Evolutionary conservation across 2,113 vertebrate genomes (phyloP).

Genomic region (Otocyon megalotis): DNA sequence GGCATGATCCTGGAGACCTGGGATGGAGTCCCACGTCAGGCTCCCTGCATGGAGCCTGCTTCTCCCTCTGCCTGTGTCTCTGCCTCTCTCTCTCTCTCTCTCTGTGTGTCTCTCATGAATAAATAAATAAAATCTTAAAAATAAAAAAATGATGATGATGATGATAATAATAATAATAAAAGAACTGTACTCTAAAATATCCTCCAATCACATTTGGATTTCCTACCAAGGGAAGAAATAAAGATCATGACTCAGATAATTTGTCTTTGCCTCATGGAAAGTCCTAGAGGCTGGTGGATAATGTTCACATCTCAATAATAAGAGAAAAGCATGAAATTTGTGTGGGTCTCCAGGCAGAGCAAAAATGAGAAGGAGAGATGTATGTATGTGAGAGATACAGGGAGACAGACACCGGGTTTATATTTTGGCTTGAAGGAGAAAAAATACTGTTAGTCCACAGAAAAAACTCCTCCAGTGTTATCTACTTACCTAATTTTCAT

Average conservation of each 20-base stretch:
- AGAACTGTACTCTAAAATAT: neutral
- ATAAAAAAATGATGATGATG: too few relatives aligned
- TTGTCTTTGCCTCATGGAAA: conserved; percentile 52
- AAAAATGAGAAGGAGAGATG: neutral
- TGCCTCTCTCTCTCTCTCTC: too few relatives aligned
- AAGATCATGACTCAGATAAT: conserved; percentile 45
- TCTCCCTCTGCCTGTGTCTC: too few relatives aligned
- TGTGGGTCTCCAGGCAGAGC: neutral
- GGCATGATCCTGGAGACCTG: too few relatives aligned
- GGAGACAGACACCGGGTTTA: neutral
- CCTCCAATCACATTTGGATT: conserved; percentile 37
- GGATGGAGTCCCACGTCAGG: too few relatives aligned
- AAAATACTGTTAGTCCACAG: neutral
- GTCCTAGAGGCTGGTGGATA: neutral
- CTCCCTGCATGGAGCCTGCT: too few relatives aligned
- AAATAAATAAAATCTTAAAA: too few relatives aligned
- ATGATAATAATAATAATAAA: too few relatives aligned
- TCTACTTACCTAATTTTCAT: conserved; percentile 37
- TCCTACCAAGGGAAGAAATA: conserved; percentile 62
- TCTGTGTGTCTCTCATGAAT: too few relatives aligned
- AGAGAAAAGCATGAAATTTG: neutral
- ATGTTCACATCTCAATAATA: neutral
- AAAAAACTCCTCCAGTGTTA: neutral
- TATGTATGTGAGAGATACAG: neutral
- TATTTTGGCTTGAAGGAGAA: neutral